A percentile compares a stretch with the other conserved stretches of the same genome.
Conservation (phyloP, 2,888 invertebrate genomes). For the Microlaimidae sp. region DNA sequence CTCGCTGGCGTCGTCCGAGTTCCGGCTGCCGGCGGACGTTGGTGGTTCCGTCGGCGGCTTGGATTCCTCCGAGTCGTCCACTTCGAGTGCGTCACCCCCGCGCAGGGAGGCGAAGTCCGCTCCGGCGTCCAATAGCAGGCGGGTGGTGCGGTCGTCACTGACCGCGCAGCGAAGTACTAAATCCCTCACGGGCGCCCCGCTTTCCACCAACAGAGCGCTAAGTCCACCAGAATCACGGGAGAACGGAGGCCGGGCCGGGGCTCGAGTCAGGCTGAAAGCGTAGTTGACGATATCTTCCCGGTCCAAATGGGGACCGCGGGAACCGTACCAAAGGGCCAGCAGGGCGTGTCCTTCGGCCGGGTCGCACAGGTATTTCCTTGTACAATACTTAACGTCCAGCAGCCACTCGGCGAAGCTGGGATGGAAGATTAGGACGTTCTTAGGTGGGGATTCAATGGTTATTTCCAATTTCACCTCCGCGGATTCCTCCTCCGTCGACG, state of each 20-base stretch:
- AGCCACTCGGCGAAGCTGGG: conserved; percentile 88
- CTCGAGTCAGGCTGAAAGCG: conserved; percentile 39
- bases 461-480: not conserved
- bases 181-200: conserved; percentile 43
- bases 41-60: too few relatives aligned
- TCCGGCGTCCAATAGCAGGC: conserved; percentile 57
- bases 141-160: conserved; percentile 13
- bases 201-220: conserved; percentile 51
- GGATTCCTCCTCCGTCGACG: conserved; percentile 15
- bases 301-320: conserved; percentile 28
- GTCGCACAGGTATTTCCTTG: conserved; percentile 74
- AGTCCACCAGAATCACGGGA: not conserved
- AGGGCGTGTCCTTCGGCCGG: conserved; percentile 71
- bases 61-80: conserved; percentile 51
- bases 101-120: conserved; percentile 38
- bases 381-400: conserved; percentile 90
- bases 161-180: conserved; percentile 16
- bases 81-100: conserved; percentile 42
- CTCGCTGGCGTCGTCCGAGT: too few relatives aligned
- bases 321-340: conserved; percentile 43
- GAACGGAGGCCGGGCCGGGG: conserved; percentile 14
- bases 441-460: too few relatives aligned
- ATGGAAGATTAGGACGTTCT: conserved; percentile 51
- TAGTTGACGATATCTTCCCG: conserved; percentile 41
- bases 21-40: conserved; percentile 12